Conservation (phyloP, 1,140 invertebrate species). For the Procambarus virginalis region DNA sequence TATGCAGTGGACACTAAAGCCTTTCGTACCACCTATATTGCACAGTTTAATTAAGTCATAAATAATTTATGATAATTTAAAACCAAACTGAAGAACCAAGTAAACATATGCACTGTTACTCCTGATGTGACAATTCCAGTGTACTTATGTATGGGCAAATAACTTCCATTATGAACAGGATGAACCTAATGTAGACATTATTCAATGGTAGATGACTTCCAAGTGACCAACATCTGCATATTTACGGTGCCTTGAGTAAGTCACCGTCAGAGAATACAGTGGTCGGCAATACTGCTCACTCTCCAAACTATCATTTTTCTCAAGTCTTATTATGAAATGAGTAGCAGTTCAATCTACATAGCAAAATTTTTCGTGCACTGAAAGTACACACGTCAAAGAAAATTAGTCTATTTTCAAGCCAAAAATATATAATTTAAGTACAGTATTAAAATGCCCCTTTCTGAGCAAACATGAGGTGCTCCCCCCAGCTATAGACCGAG, state of each 20-base stretch:
- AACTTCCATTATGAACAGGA: not conserved
- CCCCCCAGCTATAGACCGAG: too few relatives aligned
- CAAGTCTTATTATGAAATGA: too few relatives aligned
- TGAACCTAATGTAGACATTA: not conserved
- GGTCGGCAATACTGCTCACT: too few relatives aligned
- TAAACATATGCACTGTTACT: not conserved
- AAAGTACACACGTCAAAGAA: too few relatives aligned
- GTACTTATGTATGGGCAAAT: not conserved
- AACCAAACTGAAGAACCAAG: not conserved
- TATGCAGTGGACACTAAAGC: conserved; percentile 91
- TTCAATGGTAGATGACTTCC: not conserved
- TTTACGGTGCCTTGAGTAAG: not conserved
- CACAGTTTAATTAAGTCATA: conserved; percentile 42
- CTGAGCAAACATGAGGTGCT: too few relatives aligned
- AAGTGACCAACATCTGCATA: too few relatives aligned
- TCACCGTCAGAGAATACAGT: not conserved
- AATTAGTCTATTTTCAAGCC: too few relatives aligned
- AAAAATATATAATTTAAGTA: too few relatives aligned
- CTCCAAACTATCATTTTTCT: too few relatives aligned
- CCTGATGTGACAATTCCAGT: not conserved
- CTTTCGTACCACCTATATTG: conserved; percentile 87
- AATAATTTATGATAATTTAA: not conserved
- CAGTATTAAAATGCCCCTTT: too few relatives aligned
- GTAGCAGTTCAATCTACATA: too few relatives aligned
- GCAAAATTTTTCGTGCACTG: too few relatives aligned